These are phyloP conservation scores for Nipponia nippon DNA, from an alignment of 2,113 vertebrate species.

Conservation along the genomic window DNA sequence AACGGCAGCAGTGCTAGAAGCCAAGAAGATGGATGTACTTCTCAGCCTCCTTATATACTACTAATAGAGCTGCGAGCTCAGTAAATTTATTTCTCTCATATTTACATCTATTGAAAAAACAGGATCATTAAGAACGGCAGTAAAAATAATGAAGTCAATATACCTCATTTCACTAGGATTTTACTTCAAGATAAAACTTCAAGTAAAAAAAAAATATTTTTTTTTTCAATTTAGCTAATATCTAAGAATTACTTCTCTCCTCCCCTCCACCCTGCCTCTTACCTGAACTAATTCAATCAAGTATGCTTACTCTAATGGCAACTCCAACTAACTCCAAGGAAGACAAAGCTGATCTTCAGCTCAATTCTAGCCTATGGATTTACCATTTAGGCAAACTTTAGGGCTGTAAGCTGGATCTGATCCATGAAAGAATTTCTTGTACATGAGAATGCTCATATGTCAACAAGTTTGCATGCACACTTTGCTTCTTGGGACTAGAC, in stretches of 20 bases:
- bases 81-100: neutral
- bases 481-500: neutral
- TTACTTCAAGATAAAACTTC: neutral
- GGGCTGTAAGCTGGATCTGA: neutral
- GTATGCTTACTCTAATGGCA: neutral
- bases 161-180: neutral
- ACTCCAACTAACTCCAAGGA: neutral
- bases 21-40: neutral
- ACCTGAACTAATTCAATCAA: neutral
- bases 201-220: neutral
- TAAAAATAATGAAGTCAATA: neutral
- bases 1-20: neutral
- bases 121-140: neutral
- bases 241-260: neutral
- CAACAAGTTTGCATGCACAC: neutral
- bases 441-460: neutral
- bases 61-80: neutral
- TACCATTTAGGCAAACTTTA: neutral
- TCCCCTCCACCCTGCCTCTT: neutral
- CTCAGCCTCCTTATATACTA: neutral
- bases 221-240: neutral
- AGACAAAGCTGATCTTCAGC: neutral
- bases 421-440: neutral
- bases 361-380: neutral
- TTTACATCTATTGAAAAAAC: neutral